phyloP scores from a whole-genome alignment of 2,797 vertebrate species.

The Sternarchorhynchus goeldii region DNA sequence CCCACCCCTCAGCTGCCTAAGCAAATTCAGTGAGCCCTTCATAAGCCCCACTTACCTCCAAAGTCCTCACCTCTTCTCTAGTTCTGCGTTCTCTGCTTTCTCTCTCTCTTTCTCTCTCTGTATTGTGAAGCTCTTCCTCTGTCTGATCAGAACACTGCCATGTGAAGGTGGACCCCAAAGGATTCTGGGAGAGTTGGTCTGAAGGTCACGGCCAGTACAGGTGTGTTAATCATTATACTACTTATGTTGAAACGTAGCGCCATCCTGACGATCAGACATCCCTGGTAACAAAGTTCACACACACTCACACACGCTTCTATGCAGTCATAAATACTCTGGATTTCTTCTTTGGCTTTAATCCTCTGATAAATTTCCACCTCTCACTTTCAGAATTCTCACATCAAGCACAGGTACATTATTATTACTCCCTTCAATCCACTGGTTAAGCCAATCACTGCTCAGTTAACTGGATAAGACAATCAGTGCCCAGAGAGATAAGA shows the following conservation, averaged over 20 bases:
- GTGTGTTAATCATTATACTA: constrained; percentile 72
- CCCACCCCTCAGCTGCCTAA: not conserved
- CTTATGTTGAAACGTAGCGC: not conserved
- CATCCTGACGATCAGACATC: not conserved
- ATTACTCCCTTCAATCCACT: not conserved
- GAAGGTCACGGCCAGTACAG: constrained; percentile 67
- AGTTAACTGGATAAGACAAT: not conserved
- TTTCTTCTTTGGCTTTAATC: no score
- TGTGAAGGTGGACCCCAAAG: constrained; percentile 22
- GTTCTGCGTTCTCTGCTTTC: not conserved
- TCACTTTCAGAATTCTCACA: not conserved
- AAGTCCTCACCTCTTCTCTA: constrained; percentile 43
- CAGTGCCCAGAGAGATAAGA: not conserved
- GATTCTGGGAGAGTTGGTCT: constrained; percentile 57
- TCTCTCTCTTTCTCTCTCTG: constrained; percentile 17
- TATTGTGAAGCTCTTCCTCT: not conserved
- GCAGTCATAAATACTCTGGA: no score
- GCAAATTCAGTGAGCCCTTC: constrained; percentile 23
- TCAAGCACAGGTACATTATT: not conserved
- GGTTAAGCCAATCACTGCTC: constrained; percentile 19
- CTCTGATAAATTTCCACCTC: not conserved
- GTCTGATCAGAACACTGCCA: constrained; percentile 15
- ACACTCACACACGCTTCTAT: not conserved
- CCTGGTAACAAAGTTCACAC: not conserved
- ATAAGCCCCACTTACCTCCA: constrained; percentile 59